Evolutionary conservation across 2,113 vertebrate species (phyloP), one percentile per base, ranked within the genome.

Genomic region (Grantiella picta): DNA sequence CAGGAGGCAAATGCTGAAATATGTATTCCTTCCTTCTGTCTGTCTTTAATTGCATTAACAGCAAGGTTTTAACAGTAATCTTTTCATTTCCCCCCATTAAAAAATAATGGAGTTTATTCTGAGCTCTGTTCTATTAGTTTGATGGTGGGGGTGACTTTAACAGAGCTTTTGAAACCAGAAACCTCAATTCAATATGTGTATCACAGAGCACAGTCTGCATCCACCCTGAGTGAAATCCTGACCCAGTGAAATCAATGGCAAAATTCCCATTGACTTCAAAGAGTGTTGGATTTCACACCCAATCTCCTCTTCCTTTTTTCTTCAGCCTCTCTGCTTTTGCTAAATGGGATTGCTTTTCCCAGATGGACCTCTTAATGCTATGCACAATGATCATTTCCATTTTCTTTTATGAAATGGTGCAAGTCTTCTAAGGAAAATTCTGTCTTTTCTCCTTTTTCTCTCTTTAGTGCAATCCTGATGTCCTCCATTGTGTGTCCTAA

Each of bases 241-340:
- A 84, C 93, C 89, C 78, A 69, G 61, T 44, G 77, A 95, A 94
- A 95, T 94, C 53, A 19, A 42, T 95, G 89, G 36, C 70, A 96
- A 35, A 84, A 85, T 90, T 95, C 89, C 84, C 89, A 59, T 84
- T 94, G 86, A 95, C 93, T 94, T 95, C 86, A 95, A 94, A 95
- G 80, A 23, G 7, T 3, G 4, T 8, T 87, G 73, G 65, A 92
- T 97, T 95, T 94, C 95, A 95, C 82, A 91, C 83, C 73, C 86
- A 84, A 79, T 91, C 89, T 91, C 70, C 36, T 91, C 59, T 83
- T 78, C 54, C 81, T 94, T 95, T 94, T 33, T 92, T 89, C 69
- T 91, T 86, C 89, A 82, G 69, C 73, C 73, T 94, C 53, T 91
- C 49, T 91, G 77, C 81, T 82, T 75, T 91, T 54, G 82, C 49